Base-by-base conservation (phyloP, 2,113 vertebrate genomes). In the Girardinichthys multiradiatus region DNA sequence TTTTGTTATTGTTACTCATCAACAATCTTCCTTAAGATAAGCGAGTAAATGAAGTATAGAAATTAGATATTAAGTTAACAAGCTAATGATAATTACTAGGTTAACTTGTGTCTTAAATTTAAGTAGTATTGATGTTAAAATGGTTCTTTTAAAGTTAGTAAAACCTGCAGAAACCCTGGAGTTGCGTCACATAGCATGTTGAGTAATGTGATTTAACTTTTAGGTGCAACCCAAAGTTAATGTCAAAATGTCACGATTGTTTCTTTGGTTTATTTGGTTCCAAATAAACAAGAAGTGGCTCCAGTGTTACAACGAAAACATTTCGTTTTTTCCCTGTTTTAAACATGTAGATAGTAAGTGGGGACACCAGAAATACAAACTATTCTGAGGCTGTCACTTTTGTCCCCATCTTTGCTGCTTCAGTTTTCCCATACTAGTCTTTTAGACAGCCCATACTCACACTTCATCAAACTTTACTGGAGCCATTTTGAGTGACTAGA, bases 401-500 rank as follows among this genome's bases (percentile, higher is more conserved):
- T 75, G 19, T 77, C 61, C 70, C 37, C 51, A 37, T 60, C 26
- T 39, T 70, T 77, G 70, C 63, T 58, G 78, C 61, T 63, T 67
- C 37, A 42, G 48, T 17, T 70, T 59, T 59, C 72, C 69, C 26
- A 80, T 62, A 68, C 66, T 71, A 76, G 60, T 62, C 45, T 77
- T 83, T 85, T 42, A 81, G 79, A 76, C 70, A 66, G 76, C 57
- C 68, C 89, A 74, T 75, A 58, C 80, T 87, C 65, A 72, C 68
- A 72, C 65, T 77, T 84, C 79, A 83, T 85, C 88, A 87, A 74
- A 81, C 85, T 90, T 92, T 86, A 87, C 79, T 66, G 80, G 68
- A 81, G 83, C 85, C 77, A 81, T 91, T 91, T 87, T 84, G 85
- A 91, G 84, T 86, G 90, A 91, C 90, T 83, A 90, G 88, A 89